These are phyloP conservation scores for Synaphobranchus kaupii DNA, from an alignment of 2,797 vertebrate genomes.

Conservation along the genomic window DNA sequence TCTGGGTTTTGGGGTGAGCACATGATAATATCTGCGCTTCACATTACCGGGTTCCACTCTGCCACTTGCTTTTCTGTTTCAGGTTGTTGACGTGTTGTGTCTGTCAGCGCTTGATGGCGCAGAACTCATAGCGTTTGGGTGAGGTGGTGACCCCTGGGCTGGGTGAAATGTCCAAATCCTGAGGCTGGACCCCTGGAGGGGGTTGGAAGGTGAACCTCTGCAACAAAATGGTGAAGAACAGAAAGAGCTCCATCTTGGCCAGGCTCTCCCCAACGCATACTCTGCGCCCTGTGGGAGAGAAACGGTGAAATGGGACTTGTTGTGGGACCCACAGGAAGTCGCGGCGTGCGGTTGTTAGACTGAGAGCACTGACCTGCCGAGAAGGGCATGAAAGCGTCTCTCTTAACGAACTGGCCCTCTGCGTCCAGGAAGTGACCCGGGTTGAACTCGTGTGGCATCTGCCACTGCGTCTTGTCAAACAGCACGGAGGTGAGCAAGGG, in stretches of 20 bases:
- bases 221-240: conserved; percentile 29
- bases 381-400: conserved; percentile 40
- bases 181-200: background rate
- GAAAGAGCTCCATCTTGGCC: conserved; percentile 39
- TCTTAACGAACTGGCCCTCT: conserved; percentile 38
- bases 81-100: background rate
- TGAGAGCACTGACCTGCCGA: conserved; percentile 33
- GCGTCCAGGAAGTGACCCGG: conserved; percentile 40
- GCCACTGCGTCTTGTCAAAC: conserved; percentile 42
- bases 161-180: conserved; percentile 18
- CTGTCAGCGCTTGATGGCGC: conserved; percentile 22
- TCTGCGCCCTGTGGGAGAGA: conserved; percentile 25
- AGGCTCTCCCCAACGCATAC: conserved; percentile 33
- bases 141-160: background rate
- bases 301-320: background rate
- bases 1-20: too few species aligned
- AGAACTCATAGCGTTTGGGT: conserved; percentile 15
- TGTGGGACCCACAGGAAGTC: background rate
- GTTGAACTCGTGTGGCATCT: conserved; percentile 41
- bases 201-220: conserved; percentile 19
- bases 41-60: too few species aligned
- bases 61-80: background rate
- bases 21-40: too few species aligned
- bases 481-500: conserved; percentile 37
- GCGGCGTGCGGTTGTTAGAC: background rate